A percentile compares a stretch with the other conserved stretches of the same genome.
phyloP scores from a whole-genome alignment of 2,797 vertebrate species.

The Rhinella marina region DNA sequence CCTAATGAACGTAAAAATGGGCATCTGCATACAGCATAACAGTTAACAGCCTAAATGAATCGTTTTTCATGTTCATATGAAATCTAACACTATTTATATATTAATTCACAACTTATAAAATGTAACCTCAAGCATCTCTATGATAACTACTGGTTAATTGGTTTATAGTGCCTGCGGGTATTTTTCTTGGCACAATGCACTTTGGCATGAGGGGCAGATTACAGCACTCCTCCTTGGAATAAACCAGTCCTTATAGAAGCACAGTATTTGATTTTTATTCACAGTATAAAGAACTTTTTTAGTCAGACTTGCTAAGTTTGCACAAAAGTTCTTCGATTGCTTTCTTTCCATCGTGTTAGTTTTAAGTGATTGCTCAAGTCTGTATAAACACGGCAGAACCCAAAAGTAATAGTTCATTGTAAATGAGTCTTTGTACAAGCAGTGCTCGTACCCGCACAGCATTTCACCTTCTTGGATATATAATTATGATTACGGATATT shows the following conservation, averaged over 20 bases:
- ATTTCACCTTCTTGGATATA: neutral
- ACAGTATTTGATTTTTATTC: neutral
- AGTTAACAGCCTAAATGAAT: neutral
- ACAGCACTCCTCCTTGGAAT: neutral
- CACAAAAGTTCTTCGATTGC: constrained; percentile 5
- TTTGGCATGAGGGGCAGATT: neutral
- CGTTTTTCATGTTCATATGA: neutral
- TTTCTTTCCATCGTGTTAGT: constrained; percentile 15
- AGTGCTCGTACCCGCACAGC: neutral
- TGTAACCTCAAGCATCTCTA: neutral
- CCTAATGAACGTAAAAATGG: neutral
- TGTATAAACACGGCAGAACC: constrained; percentile 17
- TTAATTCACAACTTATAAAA: neutral
- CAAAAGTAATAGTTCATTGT: constrained; percentile 29
- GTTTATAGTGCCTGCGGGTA: neutral
- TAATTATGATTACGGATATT: neutral
- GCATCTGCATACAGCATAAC: neutral
- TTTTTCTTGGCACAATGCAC: constrained; percentile 19
- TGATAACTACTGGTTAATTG: neutral
- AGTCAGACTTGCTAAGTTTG: neutral
- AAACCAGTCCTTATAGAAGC: neutral
- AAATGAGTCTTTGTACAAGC: constrained; percentile 13
- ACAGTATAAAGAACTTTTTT: constrained; percentile 13
- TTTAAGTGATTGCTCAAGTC: constrained; percentile 7
- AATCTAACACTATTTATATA: neutral